Evolutionary conservation across 1,140 invertebrate genomes (phyloP).

Genomic region (Chymomyza costata): DNA sequence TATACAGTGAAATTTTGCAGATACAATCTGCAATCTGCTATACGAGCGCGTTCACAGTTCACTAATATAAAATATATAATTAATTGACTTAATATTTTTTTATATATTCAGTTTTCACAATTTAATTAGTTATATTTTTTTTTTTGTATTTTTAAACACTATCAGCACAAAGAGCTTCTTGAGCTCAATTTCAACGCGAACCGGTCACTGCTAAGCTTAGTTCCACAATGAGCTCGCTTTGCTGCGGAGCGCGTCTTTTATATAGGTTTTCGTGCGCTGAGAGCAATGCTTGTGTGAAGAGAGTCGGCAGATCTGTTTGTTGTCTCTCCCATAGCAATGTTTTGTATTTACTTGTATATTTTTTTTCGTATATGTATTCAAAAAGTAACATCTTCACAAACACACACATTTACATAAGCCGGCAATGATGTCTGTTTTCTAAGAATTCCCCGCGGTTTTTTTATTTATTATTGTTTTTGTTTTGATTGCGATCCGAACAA

Average conservation of each 20-base stretch:
- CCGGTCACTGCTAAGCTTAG: constrained; percentile 12
- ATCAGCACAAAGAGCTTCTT: constrained; percentile 9
- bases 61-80: too few relatives aligned
- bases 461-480: constrained; percentile 8
- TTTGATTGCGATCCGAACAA: constrained; percentile 13
- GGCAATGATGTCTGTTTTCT: too few relatives aligned
- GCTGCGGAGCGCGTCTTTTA: constrained; percentile 26
- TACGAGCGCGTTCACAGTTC: neutral
- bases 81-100: too few relatives aligned
- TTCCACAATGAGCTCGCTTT: constrained; percentile 43
- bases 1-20: neutral
- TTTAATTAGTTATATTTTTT: neutral
- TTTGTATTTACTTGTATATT: neutral
- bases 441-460: constrained; percentile 30
- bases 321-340: too few relatives aligned
- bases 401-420: neutral
- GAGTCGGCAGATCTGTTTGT: too few relatives aligned
- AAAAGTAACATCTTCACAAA: constrained; percentile 2
- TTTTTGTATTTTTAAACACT: neutral
- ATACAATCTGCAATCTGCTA: neutral
- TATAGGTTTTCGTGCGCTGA: constrained; percentile 20
- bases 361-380: too few relatives aligned
- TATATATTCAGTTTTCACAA: neutral
- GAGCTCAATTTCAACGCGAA: constrained; percentile 11
- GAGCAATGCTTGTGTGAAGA: neutral